Base-by-base conservation (phyloP, 2,888 invertebrate genomes). In the Xylocampa areola region DNA sequence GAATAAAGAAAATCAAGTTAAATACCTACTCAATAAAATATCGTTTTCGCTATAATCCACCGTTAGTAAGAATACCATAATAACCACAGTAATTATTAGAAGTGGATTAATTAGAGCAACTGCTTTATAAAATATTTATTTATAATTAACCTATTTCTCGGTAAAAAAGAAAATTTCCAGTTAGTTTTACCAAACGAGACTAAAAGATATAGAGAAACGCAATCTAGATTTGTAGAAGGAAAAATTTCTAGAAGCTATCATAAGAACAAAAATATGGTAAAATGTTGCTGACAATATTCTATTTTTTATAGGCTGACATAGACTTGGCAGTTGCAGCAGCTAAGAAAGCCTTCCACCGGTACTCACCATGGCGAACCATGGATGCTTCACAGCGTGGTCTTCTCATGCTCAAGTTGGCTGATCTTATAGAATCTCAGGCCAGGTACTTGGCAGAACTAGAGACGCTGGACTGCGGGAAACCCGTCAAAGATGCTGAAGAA, bases 381-480 rank as follows among this genome's bases (percentile, higher is more conserved):
- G 97, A 97, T 84, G 97, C 98, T 0, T 96, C 98, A 1, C 94
- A 95, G 40, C 95, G 98, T 68, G 98, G 97, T 0, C 86, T 90
- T 17, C 94, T 98, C 1, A 95, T 99, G 70, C 89, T 89, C 4
- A 91, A 96, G 89, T 90, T 98, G 53, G 97, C 97, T 8, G 96
- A 97, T 63, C 94, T 98, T 0, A 95, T 98, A 54, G 95, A 96
- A 70, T 94, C 97, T 17, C 97, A 98, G 79, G 94, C 95, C 23
- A 91, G 95, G 11, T 95, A 96, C 62, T 84, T 98, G 59, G 97
- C 97, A 2, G 97, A 98, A 78, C 94, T 99, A 70, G 99, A 99
- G 92, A 98, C 99, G 0, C 86, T 98, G 63, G 98, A 99, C 86
- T 98, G 98, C 88, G 99, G 99, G 0, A 99, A 99, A 84, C 98